A percentile compares a stretch with the other conserved stretches of the same genome.
phyloP scores from a whole-genome alignment of 2,113 vertebrate species.

The Larimichthys crocea region DNA sequence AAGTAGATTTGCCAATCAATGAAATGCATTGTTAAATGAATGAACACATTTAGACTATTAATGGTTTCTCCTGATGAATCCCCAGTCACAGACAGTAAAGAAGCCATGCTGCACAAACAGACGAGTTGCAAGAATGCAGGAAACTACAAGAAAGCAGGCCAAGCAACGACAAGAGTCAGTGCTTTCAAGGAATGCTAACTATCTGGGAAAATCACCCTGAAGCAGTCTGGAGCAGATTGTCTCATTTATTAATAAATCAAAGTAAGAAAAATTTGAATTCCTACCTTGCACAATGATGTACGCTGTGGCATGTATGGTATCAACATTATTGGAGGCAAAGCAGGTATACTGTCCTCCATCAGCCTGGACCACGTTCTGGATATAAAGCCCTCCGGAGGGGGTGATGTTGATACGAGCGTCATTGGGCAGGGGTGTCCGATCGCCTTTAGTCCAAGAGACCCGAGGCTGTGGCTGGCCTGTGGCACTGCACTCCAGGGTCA shows the following conservation, averaged over 20 bases:
- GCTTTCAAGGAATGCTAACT: background rate
- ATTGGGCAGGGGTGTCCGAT: slow-evolving; percentile 89
- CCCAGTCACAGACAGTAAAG: background rate
- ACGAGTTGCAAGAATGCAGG: background rate
- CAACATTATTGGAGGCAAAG: slow-evolving; percentile 93
- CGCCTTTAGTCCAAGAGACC: slow-evolving; percentile 93
- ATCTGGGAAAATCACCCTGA: background rate
- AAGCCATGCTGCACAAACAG: background rate
- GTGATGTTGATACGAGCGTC: slow-evolving; percentile 93
- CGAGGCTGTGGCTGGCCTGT: slow-evolving; percentile 92
- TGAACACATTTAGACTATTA: background rate
- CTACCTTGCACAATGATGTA: slow-evolving; percentile 97
- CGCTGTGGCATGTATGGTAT: slow-evolving; percentile 91
- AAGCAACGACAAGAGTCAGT: background rate
- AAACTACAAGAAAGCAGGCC: background rate
- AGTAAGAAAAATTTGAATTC: slow-evolving; percentile 1
- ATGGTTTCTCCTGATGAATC: background rate
- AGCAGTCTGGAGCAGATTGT: background rate
- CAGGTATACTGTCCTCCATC: slow-evolving; percentile 95
- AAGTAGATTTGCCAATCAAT: background rate
- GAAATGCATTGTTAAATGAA: background rate
- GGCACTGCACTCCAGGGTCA: slow-evolving; percentile 97
- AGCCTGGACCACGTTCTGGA: slow-evolving; percentile 90
- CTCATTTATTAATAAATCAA: background rate
- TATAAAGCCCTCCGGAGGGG: slow-evolving; percentile 93